phyloP scores from a whole-genome alignment of 2,113 vertebrate species.

The Hoplias malabaricus region DNA sequence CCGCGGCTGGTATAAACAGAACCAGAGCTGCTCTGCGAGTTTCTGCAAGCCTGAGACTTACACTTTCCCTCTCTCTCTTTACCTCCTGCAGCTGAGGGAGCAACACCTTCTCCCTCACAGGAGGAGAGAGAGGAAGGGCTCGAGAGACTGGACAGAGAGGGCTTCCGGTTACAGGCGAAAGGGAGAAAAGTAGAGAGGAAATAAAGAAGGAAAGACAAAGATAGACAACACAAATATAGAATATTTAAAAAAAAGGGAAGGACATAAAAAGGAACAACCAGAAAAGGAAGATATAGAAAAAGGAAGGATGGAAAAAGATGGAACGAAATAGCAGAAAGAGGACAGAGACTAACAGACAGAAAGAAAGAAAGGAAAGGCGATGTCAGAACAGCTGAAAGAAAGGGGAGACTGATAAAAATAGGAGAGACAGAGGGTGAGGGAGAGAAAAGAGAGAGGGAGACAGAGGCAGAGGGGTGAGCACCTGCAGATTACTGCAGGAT shows the following conservation, averaged over 20 bases:
- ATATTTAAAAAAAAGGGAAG: no score
- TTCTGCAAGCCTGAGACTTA: neutral
- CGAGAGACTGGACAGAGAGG: conserved; percentile 6
- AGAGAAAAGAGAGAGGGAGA: conserved; percentile 1
- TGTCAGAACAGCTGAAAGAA: neutral
- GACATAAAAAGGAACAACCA: neutral
- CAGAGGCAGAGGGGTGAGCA: conserved; percentile 32
- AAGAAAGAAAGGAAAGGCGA: neutral
- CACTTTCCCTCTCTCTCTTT: neutral
- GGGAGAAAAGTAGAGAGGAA: no score
- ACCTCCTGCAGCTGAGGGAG: neutral
- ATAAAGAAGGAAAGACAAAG: neutral
- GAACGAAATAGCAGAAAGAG: neutral
- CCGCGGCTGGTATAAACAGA: neutral
- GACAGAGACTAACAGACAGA: neutral
- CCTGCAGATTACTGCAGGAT: conserved; percentile 68
- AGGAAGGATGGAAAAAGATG: neutral
- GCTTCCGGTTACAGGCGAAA: no score
- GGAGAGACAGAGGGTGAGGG: neutral
- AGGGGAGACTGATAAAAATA: neutral
- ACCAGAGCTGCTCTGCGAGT: neutral
- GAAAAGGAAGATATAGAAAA: neutral
- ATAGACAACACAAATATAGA: neutral
- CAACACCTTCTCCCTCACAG: neutral
- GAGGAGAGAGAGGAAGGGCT: neutral